Percentiles rank a stretch among this genome's conserved stretches.
phyloP scores from a whole-genome alignment of 2,797 vertebrate genomes.

The Petrocephalus sullivani region DNA sequence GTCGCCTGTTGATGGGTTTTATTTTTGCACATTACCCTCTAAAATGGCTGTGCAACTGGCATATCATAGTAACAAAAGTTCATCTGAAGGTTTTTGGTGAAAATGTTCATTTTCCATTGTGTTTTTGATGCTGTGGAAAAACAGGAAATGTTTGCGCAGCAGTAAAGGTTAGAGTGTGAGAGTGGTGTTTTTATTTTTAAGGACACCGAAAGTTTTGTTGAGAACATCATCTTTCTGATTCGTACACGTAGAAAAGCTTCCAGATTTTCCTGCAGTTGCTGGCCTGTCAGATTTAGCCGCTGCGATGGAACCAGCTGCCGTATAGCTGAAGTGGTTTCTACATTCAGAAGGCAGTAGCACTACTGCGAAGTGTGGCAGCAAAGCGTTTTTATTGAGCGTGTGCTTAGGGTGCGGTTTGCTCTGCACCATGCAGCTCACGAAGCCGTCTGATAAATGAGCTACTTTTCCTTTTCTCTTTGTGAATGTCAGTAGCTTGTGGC shows the following conservation, averaged over 20 bases:
- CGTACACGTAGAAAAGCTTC: background rate
- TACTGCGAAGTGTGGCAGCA: background rate
- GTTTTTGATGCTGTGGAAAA: background rate
- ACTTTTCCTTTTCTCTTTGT: background rate
- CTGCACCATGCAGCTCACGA: background rate
- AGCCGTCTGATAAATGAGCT: background rate
- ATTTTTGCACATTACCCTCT: background rate
- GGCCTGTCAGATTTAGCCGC: background rate
- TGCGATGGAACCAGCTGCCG: background rate
- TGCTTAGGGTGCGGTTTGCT: background rate
- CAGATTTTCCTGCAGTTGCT: background rate
- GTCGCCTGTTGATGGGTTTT: background rate
- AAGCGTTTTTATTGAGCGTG: background rate
- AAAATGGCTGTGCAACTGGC: background rate
- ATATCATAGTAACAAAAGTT: background rate
- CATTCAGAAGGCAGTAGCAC: background rate
- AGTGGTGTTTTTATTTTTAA: background rate
- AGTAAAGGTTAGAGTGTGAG: background rate
- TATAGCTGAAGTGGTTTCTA: background rate
- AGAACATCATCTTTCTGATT: background rate
- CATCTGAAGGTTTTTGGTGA: background rate
- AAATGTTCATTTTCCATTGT: slow-evolving; percentile 10
- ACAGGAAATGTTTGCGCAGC: slow-evolving; percentile 2
- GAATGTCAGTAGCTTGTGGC: background rate
- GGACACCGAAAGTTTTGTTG: background rate